These are phyloP conservation scores for Sphinx pinastri DNA, from an alignment of 2,888 invertebrate genomes.

Conservation along the genomic window DNA sequence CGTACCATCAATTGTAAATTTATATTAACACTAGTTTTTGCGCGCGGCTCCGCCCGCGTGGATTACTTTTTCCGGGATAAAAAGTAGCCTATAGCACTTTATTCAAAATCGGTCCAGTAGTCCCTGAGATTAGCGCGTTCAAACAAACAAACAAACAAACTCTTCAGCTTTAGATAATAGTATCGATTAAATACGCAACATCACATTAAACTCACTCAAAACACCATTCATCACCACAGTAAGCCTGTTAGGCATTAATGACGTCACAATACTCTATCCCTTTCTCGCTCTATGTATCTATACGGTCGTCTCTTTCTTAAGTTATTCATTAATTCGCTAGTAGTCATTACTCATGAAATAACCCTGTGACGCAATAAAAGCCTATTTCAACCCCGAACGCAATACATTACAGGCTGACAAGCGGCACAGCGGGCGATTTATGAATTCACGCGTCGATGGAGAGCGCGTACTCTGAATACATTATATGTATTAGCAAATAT, in stretches of 20 bases:
- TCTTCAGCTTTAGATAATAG: too few relatives aligned
- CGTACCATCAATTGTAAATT: too few relatives aligned
- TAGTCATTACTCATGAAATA: conserved; percentile 48
- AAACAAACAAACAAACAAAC: too few relatives aligned
- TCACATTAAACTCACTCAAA: not conserved
- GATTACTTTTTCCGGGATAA: too few relatives aligned
- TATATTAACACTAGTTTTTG: too few relatives aligned
- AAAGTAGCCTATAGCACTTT: too few relatives aligned
- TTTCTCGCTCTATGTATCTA: not conserved
- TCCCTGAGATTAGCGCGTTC: too few relatives aligned
- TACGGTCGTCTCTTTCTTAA: not conserved
- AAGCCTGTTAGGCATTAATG: conserved; percentile 33
- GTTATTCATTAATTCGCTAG: conserved; percentile 46
- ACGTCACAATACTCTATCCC: not conserved
- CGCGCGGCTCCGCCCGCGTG: too few relatives aligned
- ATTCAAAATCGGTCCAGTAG: too few relatives aligned
- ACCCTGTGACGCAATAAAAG: conserved; percentile 43
- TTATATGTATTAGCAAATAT: not conserved
- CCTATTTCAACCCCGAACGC: conserved; percentile 36
- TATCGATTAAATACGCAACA: too few relatives aligned
- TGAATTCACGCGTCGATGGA: conserved; percentile 46
- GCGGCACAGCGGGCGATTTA: conserved; percentile 42
- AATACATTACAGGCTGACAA: conserved; percentile 48
- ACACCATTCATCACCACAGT: conserved; percentile 35
- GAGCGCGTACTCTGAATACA: conserved; percentile 15